phyloP scores from a whole-genome alignment of 2,797 vertebrate species.

The Sebastiscus tertius region DNA sequence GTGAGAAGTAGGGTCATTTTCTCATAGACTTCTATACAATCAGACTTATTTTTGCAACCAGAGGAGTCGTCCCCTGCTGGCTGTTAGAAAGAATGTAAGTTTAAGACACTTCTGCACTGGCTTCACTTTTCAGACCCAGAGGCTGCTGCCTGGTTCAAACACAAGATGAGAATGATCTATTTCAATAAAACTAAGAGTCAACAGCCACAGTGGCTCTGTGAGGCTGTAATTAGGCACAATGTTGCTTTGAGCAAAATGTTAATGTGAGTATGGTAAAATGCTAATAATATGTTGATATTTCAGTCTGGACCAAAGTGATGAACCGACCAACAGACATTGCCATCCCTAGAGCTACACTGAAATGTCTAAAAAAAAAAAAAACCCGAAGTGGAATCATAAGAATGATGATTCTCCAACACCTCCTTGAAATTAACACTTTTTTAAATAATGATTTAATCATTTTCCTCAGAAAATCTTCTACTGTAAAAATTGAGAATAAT shows the following conservation, averaged over 20 bases:
- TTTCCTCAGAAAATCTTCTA: not conserved
- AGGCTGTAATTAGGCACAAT: not conserved
- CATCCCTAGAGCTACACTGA: not conserved
- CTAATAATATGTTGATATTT: not conserved
- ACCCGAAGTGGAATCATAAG: not conserved
- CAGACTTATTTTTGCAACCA: no score
- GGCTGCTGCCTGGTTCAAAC: no score
- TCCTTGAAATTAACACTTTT: not conserved
- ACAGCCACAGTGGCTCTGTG: not conserved
- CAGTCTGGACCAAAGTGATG: not conserved
- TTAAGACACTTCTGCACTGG: no score
- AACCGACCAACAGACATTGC: not conserved
- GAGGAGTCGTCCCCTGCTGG: no score
- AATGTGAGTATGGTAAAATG: no score
- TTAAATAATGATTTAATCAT: not conserved
- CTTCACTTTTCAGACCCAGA: not conserved
- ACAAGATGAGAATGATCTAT: not conserved
- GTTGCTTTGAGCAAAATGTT: no score
- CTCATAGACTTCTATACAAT: no score
- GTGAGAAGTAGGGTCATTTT: no score
- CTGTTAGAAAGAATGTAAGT: no score
- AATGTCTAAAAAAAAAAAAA: not conserved
- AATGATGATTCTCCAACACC: not conserved
- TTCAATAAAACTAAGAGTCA: not conserved
- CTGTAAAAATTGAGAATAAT: not conserved